Percentiles rank a stretch among this genome's conserved stretches.
Conservation (phyloP, 2,797 vertebrate species). For the Anniella stebbinsi region DNA sequence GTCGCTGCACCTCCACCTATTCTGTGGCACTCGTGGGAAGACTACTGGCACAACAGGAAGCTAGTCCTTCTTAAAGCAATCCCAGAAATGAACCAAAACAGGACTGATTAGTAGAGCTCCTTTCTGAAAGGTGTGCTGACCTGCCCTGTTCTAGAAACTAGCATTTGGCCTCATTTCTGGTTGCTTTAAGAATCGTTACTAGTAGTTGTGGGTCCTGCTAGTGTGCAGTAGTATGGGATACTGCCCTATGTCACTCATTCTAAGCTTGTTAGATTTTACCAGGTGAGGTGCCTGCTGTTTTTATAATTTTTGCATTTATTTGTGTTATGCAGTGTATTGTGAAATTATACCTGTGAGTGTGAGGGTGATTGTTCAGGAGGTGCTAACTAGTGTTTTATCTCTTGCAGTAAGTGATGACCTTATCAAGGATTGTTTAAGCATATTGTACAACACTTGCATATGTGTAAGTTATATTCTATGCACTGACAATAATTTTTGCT, state of each 20-base stretch:
- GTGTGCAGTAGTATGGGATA: too few species aligned
- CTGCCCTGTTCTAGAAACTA: too few species aligned
- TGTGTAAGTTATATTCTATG: conserved; percentile 88
- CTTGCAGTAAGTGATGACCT: conserved; percentile 95
- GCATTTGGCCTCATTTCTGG: too few species aligned
- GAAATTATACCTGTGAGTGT: neutral
- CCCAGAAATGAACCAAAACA: too few species aligned
- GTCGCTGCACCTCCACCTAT: too few species aligned
- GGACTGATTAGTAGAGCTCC: too few species aligned
- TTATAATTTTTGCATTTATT: neutral
- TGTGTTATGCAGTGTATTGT: neutral
- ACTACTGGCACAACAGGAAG: too few species aligned
- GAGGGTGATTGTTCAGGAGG: neutral
- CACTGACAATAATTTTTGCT: neutral
- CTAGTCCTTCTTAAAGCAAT: too few species aligned
- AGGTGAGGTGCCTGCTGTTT: neutral
- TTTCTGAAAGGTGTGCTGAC: too few species aligned
- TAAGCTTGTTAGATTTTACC: neutral
- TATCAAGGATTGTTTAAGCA: conserved; percentile 97
- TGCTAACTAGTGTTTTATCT: conserved; percentile 55
- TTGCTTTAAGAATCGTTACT: too few species aligned
- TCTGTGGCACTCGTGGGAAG: too few species aligned
- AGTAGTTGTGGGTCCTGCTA: too few species aligned
- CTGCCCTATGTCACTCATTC: neutral
- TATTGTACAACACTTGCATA: conserved; percentile 98